Evolutionary conservation across 2,888 invertebrate genomes (phyloP).

Genomic region (Caenorhabditis auriculariae): DNA sequence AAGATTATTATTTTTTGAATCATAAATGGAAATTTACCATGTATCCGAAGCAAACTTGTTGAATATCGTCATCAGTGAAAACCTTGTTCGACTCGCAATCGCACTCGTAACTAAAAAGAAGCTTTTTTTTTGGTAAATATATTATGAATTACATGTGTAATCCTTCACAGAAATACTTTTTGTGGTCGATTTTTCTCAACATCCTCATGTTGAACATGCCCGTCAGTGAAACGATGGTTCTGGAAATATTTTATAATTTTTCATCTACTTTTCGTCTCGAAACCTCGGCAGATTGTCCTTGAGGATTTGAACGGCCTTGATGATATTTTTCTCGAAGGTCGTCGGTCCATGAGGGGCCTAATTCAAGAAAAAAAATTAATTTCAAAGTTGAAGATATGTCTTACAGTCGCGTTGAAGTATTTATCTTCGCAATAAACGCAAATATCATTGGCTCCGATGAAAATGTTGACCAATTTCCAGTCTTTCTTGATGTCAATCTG

Average conservation of each 20-base stretch:
- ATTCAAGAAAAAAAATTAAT: slow-evolving; percentile 2
- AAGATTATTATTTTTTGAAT: not conserved
- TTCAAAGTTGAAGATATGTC: not conserved
- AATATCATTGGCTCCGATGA: slow-evolving; percentile 56
- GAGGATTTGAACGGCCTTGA: slow-evolving; percentile 35
- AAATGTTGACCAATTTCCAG: slow-evolving; percentile 55
- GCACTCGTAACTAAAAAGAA: slow-evolving; percentile 33
- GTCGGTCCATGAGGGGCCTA: slow-evolving; percentile 22
- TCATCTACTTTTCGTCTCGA: not conserved
- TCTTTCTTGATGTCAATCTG: slow-evolving; percentile 44
- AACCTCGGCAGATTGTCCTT: slow-evolving; percentile 37
- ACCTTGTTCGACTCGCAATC: slow-evolving; percentile 35
- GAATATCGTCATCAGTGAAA: slow-evolving; percentile 38
- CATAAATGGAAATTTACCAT: slow-evolving; percentile 19
- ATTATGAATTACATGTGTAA: slow-evolving; percentile 33
- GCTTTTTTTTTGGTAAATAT: not conserved
- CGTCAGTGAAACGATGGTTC: slow-evolving; percentile 41
- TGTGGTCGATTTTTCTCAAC: slow-evolving; percentile 34
- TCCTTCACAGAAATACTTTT: slow-evolving; percentile 36
- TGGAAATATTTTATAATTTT: slow-evolving; percentile 3
- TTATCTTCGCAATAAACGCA: slow-evolving; percentile 45
- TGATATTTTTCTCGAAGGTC: slow-evolving; percentile 33
- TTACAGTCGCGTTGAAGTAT: slow-evolving; percentile 18
- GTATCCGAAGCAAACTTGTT: slow-evolving; percentile 33
- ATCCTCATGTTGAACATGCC: slow-evolving; percentile 50